Evolutionary conservation across 2,888 invertebrate genomes (phyloP), one percentile per base, ranked within the genome.

Genomic region (Drosophila falleni): DNA sequence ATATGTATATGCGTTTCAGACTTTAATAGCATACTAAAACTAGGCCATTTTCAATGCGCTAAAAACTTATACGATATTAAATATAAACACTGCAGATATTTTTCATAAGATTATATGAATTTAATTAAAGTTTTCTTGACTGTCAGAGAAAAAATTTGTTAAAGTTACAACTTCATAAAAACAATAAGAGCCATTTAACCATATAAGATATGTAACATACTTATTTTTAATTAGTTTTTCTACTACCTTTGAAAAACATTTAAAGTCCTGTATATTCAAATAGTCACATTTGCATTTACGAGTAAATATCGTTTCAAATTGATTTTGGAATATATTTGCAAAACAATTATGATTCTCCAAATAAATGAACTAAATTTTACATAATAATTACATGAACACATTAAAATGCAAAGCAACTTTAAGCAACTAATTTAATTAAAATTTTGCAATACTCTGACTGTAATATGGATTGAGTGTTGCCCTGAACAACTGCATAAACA

Each of bases 401-500:
- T 35, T 41, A 10, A 15, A 47, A 31, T 51, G 51, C 42, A 16
- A 35, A 56, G 68, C 35, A 53, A 56, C 39, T 54, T 56, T 31
- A 55, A 63, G 55, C 50, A 69, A 31, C 51, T 56, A 56, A 71
- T 67, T 71, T 29, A 67, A 71, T 67, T 61, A 47, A 61, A 61
- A 71, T 71, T 47, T 60, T 39, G 59, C 65, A 64, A 47, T 29
- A 46, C 50, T 39, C 16, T 11, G 37, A n/a, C 33, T 37, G 26
- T 23, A 53, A 50, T 53, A 23, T 31, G 29, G 33, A 55, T 67
- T 56, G 49, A 54, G 58, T 61, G 35, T 54, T 50, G 53, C 42
- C 41, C 23, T 54, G 65, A 60, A 66, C 64, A 62, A 71, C 78
- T 83, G 84, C 69, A 73, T 74, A 87, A 83, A 74, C 84, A 84